Percentiles rank a stretch among this genome's conserved stretches.
phyloP scores from a whole-genome alignment of 2,113 vertebrate genomes.

The Poecile atricapillus region DNA sequence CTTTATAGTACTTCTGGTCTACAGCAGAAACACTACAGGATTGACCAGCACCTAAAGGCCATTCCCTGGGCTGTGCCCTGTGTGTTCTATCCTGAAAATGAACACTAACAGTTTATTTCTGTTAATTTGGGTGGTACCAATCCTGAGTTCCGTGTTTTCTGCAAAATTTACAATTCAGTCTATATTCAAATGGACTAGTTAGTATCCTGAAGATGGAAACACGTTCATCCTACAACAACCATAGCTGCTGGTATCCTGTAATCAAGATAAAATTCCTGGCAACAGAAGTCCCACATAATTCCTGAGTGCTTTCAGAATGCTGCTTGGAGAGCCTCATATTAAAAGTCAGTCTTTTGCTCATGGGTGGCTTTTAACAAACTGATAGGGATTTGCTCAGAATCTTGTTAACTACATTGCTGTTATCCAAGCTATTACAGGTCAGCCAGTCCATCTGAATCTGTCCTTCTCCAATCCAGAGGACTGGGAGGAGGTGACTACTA shows the following conservation, averaged over 20 bases:
- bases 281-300: not conserved
- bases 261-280: not conserved
- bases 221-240: not conserved
- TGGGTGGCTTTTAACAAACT: not conserved
- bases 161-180: not conserved
- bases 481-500: not conserved
- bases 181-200: not conserved
- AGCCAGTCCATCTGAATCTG: not conserved
- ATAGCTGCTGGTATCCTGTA: not conserved
- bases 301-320: not conserved
- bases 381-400: not conserved
- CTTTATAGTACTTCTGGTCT: not conserved
- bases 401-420: not conserved
- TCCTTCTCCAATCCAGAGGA: not conserved
- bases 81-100: not conserved
- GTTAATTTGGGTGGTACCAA: not conserved
- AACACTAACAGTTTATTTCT: not conserved
- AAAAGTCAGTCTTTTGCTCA: not conserved
- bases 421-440: not conserved
- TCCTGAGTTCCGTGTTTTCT: not conserved
- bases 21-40: not conserved
- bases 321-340: not conserved
- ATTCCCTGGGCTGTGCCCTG: not conserved
- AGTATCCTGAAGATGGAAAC: not conserved
- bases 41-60: not conserved